These are phyloP conservation scores for Schizotus pectinicornis DNA, from an alignment of 2,888 invertebrate species.

Conservation along the genomic window DNA sequence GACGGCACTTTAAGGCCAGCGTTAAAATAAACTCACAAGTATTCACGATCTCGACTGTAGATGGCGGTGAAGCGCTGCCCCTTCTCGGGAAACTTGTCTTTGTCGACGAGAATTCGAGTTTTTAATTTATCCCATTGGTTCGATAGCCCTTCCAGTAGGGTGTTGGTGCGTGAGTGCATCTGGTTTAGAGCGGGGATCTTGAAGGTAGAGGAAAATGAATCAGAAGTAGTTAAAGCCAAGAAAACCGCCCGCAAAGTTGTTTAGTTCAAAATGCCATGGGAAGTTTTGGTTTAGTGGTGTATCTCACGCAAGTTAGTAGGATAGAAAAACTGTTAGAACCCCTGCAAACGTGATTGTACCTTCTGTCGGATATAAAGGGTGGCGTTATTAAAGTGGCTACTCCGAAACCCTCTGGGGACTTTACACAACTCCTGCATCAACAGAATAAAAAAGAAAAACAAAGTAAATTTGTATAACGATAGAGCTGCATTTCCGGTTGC, in stretches of 20 bases:
- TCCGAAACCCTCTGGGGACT: constrained; percentile 64
- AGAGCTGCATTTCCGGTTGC: not conserved
- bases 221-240: not conserved
- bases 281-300: not conserved
- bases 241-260: not conserved
- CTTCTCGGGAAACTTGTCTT: constrained; percentile 74
- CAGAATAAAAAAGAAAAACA: constrained; percentile 29
- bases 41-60: constrained; percentile 90
- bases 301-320: not conserved
- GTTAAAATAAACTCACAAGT: constrained; percentile 71
- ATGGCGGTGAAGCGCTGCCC: constrained; percentile 85
- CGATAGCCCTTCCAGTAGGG: constrained; percentile 64
- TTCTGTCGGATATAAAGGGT: constrained; percentile 70
- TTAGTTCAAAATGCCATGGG: not conserved
- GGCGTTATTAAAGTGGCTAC: constrained; percentile 70
- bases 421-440: constrained; percentile 68
- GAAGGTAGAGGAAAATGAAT: constrained; percentile 30
- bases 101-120: constrained; percentile 71
- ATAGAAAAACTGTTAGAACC: not conserved
- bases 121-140: constrained; percentile 65
- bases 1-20: too few species aligned
- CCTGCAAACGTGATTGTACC: constrained; percentile 56
- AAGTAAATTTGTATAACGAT: constrained; percentile 7
- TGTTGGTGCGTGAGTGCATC: constrained; percentile 67
- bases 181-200: constrained; percentile 70